Evolutionary conservation across 2,797 vertebrate genomes (phyloP).

Genomic region (Psittacula echo): DNA sequence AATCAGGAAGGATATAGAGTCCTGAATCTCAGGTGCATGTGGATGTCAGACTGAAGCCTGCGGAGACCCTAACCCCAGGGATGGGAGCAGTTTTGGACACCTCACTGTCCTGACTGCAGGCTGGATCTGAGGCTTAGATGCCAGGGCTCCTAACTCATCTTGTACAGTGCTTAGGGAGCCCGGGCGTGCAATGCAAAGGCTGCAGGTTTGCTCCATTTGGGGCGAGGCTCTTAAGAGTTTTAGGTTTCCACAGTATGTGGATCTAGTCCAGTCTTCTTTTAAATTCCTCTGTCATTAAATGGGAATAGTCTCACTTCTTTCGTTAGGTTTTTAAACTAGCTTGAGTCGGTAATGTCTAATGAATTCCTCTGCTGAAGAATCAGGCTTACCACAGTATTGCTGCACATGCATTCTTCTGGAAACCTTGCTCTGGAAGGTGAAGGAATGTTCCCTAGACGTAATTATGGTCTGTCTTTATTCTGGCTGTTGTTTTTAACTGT

Average conservation of each 20-base stretch:
- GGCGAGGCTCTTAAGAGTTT: neutral
- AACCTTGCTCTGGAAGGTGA: neutral
- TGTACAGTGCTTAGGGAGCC: neutral
- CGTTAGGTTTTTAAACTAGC: neutral
- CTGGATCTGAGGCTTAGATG: neutral
- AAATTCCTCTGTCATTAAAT: neutral
- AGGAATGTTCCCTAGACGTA: neutral
- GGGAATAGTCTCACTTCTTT: neutral
- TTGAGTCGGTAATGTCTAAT: neutral
- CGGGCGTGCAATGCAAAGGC: accelerated
- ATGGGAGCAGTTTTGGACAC: neutral
- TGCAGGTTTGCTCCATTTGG: neutral
- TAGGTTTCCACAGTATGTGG: neutral
- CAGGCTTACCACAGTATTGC: neutral
- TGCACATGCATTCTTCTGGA: neutral
- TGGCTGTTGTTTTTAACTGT: neutral
- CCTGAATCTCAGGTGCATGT: accelerated
- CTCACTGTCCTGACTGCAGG: neutral
- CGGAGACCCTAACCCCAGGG: neutral
- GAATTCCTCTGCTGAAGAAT: neutral
- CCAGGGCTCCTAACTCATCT: neutral
- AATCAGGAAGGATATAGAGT: neutral
- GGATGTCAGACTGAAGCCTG: neutral
- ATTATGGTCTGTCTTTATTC: neutral
- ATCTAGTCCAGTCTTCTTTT: neutral